Base-by-base conservation (phyloP, 2,113 vertebrate genomes). In the Grantiella picta region DNA sequence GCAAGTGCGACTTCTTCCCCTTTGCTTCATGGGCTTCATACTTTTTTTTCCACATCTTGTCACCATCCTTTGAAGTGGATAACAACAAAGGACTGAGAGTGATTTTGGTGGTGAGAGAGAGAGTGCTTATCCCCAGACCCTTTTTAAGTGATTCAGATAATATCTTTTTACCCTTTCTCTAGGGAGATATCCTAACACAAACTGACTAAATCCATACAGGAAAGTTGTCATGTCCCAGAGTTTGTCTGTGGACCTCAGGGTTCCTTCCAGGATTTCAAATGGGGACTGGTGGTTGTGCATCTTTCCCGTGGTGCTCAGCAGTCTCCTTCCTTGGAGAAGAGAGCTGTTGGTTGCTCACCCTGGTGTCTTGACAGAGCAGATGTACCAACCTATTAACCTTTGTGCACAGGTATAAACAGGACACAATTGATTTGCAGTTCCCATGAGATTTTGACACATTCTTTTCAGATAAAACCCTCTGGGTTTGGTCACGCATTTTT, bases 61-160 rank as follows among this genome's bases (percentile, higher is more conserved):
- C 38, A 38, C 38, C 38, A 38, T 38, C 5, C 11, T 94, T 92
- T 81, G 54, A 88, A 86, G 40, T 11, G 5, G 27, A 54, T 59
- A 65, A 75, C 24, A 36, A 45, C 35, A 82, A 68, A 36, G 16
- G 15, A 52, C 4, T 54, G 38, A 59, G 33, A 73, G n/a, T 36
- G 13, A 23, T 76, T 68, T 85, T 83, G 19, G 6, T 69, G 25
- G 7, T 83, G 42, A 65, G 20, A 42, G 40, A 53, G 35, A 24
- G 35, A 80, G n/a, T 0, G 0, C 2, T 15, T 84, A 6, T 66
- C 33, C 5, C 27, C 15, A 50, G 21, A 17, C 8, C 73, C 7
- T 36, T 81, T 59, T 33, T 23, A 59, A 71, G 16, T 29, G 5
- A 68, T 54, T 45, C 59, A 76, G n/a, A 42, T 20, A 69, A 79